Base-by-base conservation (phyloP, 2,113 vertebrate species). In the Aleadryas rufinucha region DNA sequence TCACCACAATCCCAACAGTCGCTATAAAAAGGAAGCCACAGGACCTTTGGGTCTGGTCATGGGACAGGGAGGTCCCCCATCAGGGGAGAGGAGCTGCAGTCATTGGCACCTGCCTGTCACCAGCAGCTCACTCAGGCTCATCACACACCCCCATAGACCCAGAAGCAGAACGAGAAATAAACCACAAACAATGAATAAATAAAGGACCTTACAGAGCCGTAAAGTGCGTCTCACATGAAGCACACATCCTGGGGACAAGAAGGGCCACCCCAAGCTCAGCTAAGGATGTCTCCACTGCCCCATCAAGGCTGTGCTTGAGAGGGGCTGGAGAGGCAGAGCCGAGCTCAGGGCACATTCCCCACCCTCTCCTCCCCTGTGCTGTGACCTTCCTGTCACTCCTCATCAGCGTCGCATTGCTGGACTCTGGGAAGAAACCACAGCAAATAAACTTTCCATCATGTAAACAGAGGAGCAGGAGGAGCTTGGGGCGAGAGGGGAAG, bases 341-440 rank as follows among this genome's bases (percentile, higher is more conserved):
- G 1, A 91, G 77, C 61, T 35, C 44, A 10, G 77, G 92, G 74
- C 71, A 50, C 5, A 2, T 60, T 90, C 28, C 83, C 30, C 84
- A 59, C 35, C 35, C 53, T 84, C 80, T 54, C 82, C 56, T 84
- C 35, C 65, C 56, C 70, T 49, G 74, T 1, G 8, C 69, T 35
- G 77, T 84, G 93, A 95, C 95, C 94, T 96, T 96, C 95, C 90
- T 94, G 95, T 94, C 96, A 93, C 53, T 93, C 86, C 71, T 86
- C 88, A 95, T 97, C 92, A 97, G 74, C 11, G 1, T 90, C 4
- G 4, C 60, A 13, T 42, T 85, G 53, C 70, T 76, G 91, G 93
- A 82, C 94, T 92, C 60, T 0, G 6, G 54, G 81, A 97, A 96
- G 85, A 89, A 94, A 95, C 64, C 4, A 16, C 80, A 76, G 81